Conservation (phyloP, 2,888 invertebrate genomes). For the Acleris cristana region DNA sequence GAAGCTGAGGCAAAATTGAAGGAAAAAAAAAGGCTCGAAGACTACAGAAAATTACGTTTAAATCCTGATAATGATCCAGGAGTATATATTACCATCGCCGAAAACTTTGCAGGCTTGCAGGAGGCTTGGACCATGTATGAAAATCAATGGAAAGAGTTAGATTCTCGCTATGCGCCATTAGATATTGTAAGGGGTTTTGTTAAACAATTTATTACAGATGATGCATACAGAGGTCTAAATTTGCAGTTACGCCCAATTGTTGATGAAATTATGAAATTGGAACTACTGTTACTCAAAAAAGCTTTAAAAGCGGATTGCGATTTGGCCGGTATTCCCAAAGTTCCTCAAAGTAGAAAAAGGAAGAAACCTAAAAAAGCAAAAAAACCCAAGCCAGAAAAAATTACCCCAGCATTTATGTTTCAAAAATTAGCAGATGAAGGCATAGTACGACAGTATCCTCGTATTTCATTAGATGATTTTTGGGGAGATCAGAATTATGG, state of each 20-base stretch:
- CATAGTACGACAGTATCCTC: slow-evolving; percentile 87
- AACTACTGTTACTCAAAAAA: slow-evolving; percentile 79
- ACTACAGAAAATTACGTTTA: slow-evolving; percentile 76
- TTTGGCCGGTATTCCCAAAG: slow-evolving; percentile 46
- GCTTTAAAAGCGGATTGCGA: slow-evolving; percentile 75
- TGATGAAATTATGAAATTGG: slow-evolving; percentile 86
- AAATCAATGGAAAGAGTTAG: slow-evolving; percentile 68
- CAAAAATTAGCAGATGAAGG: slow-evolving; percentile 88
- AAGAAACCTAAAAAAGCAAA: slow-evolving; percentile 71
- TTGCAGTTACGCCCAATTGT: slow-evolving; percentile 87
- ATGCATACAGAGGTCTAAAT: slow-evolving; percentile 86
- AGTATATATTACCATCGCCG: slow-evolving; percentile 59
- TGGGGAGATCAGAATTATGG: slow-evolving; percentile 88
- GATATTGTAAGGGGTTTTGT: slow-evolving; percentile 86
- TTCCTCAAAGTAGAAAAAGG: slow-evolving; percentile 61
- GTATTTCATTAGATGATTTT: slow-evolving; percentile 84
- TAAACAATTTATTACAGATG: slow-evolving; percentile 85
- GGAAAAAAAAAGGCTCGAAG: slow-evolving; percentile 67
- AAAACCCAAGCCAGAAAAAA: slow-evolving; percentile 85
- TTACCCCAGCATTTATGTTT: slow-evolving; percentile 86
- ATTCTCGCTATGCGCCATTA: slow-evolving; percentile 71
- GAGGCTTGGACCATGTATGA: slow-evolving; percentile 64
- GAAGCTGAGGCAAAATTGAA: slow-evolving; percentile 61
- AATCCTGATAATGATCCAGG: slow-evolving; percentile 76
- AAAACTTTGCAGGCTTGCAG: slow-evolving; percentile 50